Evolutionary conservation across 2,113 vertebrate genomes (phyloP).

Genomic region (Pygoscelis antarcticus): DNA sequence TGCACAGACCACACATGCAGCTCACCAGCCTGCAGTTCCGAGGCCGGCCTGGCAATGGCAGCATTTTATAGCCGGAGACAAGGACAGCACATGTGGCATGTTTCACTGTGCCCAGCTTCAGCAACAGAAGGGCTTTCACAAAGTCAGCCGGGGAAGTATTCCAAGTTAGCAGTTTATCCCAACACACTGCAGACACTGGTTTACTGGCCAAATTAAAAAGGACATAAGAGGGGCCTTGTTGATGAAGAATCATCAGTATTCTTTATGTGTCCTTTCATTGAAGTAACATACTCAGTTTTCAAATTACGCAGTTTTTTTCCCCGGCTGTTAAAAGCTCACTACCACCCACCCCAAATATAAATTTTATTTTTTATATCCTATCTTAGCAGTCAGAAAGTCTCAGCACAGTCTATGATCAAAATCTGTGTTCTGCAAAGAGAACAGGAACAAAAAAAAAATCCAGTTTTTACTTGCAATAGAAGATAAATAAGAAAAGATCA

Average conservation of each 20-base stretch:
- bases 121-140: constrained; percentile 27
- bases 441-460: background rate
- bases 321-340: background rate
- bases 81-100: background rate
- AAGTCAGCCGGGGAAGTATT: background rate
- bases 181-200: background rate
- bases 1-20: background rate
- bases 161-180: background rate
- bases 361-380: background rate
- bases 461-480: background rate
- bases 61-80: background rate
- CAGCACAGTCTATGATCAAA: background rate
- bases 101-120: background rate
- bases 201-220: background rate
- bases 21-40: background rate
- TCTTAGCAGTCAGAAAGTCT: background rate
- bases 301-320: background rate
- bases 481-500: background rate
- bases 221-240: background rate
- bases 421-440: background rate
- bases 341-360: background rate
- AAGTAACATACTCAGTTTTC: background rate
- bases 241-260: background rate
- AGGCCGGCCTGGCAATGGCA: background rate
- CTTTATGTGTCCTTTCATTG: accelerated